Conservation (phyloP, 2,797 vertebrate species). For the Vespertilio murinus region DNA sequence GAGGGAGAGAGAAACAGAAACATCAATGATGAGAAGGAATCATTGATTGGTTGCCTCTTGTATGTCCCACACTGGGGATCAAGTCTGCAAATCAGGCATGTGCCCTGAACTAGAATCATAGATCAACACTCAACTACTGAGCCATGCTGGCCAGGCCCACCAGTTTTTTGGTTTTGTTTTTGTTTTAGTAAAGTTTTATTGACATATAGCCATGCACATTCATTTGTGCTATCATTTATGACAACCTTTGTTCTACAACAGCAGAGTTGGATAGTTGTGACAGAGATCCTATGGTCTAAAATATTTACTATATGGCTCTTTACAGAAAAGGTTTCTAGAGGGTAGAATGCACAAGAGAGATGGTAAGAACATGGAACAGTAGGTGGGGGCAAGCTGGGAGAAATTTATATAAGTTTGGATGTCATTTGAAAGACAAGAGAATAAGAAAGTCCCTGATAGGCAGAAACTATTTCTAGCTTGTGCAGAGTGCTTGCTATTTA, state of each 20-base stretch:
- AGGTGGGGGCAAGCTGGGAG: neutral
- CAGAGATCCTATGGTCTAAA: neutral
- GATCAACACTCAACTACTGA: too few relatives aligned
- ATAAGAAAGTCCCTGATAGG: neutral
- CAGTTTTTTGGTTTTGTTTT: neutral
- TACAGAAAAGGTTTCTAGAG: neutral
- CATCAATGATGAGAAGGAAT: too few relatives aligned
- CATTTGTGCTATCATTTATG: neutral
- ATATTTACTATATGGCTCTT: neutral
- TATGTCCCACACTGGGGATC: too few relatives aligned
- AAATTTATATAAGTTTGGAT: neutral
- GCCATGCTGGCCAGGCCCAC: too few relatives aligned
- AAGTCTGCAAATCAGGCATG: too few relatives aligned
- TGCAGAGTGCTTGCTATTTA: neutral
- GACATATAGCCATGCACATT: neutral
- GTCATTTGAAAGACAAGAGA: neutral
- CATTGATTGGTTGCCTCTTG: too few relatives aligned
- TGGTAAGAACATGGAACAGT: neutral
- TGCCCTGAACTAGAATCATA: too few relatives aligned
- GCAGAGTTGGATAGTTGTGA: neutral
- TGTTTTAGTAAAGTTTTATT: neutral
- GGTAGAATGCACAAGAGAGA: neutral
- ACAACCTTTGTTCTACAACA: neutral
- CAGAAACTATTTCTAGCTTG: constrained; percentile 20
- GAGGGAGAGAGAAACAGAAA: too few relatives aligned